Base-by-base conservation (phyloP, 2,888 invertebrate species). In the Cyrtodaria siliqua region DNA sequence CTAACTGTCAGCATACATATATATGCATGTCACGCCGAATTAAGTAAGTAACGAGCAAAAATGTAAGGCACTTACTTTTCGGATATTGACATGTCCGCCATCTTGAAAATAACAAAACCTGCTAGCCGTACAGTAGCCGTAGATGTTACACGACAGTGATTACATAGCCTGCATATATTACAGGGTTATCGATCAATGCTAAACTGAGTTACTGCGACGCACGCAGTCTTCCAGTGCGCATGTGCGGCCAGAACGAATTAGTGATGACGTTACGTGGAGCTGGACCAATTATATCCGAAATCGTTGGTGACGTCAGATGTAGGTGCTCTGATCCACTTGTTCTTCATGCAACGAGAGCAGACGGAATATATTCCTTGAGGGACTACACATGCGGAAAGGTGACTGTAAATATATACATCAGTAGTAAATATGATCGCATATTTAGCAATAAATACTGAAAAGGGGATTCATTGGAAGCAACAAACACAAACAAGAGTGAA, bases 351-450 rank as follows among this genome's bases (percentile, higher is more conserved):
- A 61, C 78, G 8, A 29, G 24, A 3, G 69, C 78, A 0, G 68
- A 73, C 20, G 78, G 78, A 18, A 50, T 73, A 2, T 66, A 64
- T 27, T 73, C 73, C 12, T 23, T 69, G 2, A 49, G 66, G 40
- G 61, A 69, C 29, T 78, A 69, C 27, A 24, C 73, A 2, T 78
- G 78, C 42, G 78, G 78, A 42, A 64, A 66, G 70, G 78, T 78
- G 56, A 56, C 38, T 60, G 3, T 8, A 2, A 26, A 14, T 6
- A 1, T 14, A 6, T 38, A 2, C n/a, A n/a, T 26, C 50, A 18
- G 1, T 18, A 8, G 2, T 12, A 24, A 9, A 33, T 33, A 8
- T 33, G 4, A 33, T 33, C 6, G 12, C 33, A 33, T 33, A 33
- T 33, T 33, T 33, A 12, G 33, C 33, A n/a, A n/a, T n/a, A n/a